Base-by-base conservation (phyloP, 1,140 invertebrate species). In the Ceratosolen fusciceps region DNA sequence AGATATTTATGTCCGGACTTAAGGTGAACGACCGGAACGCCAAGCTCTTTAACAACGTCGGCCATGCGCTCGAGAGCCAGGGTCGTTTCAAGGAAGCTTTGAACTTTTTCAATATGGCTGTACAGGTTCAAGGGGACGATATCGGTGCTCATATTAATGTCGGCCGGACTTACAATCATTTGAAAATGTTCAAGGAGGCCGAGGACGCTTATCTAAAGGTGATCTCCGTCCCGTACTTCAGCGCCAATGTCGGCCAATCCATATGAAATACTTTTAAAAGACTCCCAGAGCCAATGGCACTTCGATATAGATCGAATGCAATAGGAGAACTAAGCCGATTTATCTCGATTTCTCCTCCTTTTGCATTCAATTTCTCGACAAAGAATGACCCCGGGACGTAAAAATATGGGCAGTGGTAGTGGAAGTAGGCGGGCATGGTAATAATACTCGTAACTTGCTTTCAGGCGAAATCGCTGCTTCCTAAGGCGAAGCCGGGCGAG, bases 111-210 rank as follows among this genome's bases (percentile, higher is more conserved):
- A 94, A 96, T 85, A 96, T 96, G 84, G 98, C 98, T 14, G 96
- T 97, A 21, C 95, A 93, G 85, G 97, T 99, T 21, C 98, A 99
- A 89, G 93, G 95, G 52, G 97, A 98, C 88, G 98, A 99, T 90
- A 97, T 99, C 68, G 97, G 96, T 26, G 97, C 97, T 10, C 97
- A 99, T 87, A 98, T 99, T 81, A 99, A 99, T 90, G 96, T 99
- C 10, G 98, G 98, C 5, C 92, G 98, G 77, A 98, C 97, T 8
- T 97, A 96, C 89, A 98, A 97, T 87, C 96, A 97, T 88, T 90
- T 99, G 43, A 96, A 98, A 87, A 93, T 94, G 91, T 97, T 95
- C 86, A 94, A 95, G 80, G 96, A 98, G 89, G 98, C 98, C 0
- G 97, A 99, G 91, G 93, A 95, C 78, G 96, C 97, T 0, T 99